phyloP scores from a whole-genome alignment of 1,140 invertebrate species.

The Ceratosolen solmsi region DNA sequence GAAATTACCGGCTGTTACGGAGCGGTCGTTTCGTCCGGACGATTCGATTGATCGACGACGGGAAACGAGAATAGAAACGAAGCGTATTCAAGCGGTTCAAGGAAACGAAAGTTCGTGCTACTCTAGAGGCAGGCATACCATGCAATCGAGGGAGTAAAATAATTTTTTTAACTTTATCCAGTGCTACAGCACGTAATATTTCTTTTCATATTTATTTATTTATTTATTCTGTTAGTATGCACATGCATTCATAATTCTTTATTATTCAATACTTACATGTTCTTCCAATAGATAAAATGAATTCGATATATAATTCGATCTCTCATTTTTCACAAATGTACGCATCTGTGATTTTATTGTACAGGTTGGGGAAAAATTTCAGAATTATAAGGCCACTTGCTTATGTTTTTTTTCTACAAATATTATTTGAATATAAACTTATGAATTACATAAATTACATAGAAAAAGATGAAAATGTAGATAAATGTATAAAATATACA shows the following conservation, averaged over 20 bases:
- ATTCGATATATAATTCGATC: background rate
- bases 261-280: no score
- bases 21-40: slow-evolving; percentile 47
- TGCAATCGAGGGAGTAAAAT: background rate
- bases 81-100: slow-evolving; percentile 16
- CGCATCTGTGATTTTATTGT: no score
- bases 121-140: background rate
- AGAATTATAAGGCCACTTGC: no score
- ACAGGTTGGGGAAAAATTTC: no score
- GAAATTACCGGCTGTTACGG: slow-evolving; percentile 49
- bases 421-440: no score
- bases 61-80: slow-evolving; percentile 43
- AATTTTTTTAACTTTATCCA: slow-evolving; percentile 16
- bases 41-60: slow-evolving; percentile 51
- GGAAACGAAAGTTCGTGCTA: background rate
- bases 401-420: no score
- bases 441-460: no score
- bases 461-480: no score
- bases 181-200: background rate
- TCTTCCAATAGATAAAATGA: background rate
- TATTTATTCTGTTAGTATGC: no score
- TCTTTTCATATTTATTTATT: slow-evolving; percentile 16
- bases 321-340: no score
- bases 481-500: no score
- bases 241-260: slow-evolving; percentile 17